Base-by-base conservation (phyloP, 64 coral and sea anemone species). In the Orbicella faveolata region DNA sequence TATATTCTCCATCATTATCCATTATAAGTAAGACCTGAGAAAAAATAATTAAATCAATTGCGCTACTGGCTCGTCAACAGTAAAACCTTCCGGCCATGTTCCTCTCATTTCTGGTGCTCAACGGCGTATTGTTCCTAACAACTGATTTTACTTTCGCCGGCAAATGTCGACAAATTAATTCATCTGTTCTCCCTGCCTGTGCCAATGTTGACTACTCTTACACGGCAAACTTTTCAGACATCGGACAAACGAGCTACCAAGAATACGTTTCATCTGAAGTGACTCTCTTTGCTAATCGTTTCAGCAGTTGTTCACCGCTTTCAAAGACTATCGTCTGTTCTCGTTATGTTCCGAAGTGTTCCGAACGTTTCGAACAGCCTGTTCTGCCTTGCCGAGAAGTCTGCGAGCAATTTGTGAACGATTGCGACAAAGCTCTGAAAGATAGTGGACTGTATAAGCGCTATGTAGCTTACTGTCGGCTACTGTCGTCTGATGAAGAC, bases 351-450 rank as follows among this genome's bases (percentile, higher is more conserved):
- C 89, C 89, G 17, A 73, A 91, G 59, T 91, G 89, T 52, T 63
- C 82, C 9, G 74, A 91, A 76, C 23, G 59, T 17, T 67, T 77
- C 4, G 52, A 91, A 5, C 57, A 21, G 25, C 80, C 73, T 30
- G 52, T 91, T 23, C 35, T 91, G 9, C 89, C 89, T 1, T 91
- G 89, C 48, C 30, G 80, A 75, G 79, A 83, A 20, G 89, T 91
- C 15, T 91, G 89, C 51, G 35, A 74, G 17, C 79, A 91, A 26
- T 81, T 91, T 48, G 52, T 91, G 12, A 44, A 76, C 37, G 89
- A 83, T 63, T 91, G 89, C 34, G 54, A 84, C 21, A 85, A 19
- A 17, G 64, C n/a, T 51, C 72, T 85, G 39, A 85, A 13, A 39
- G 39, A 53, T 6, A 52, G 65, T 66, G 82, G 64, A 10, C 37